Conservation (phyloP, 2,113 vertebrate species). For the Nannobrachium achirus region DNA sequence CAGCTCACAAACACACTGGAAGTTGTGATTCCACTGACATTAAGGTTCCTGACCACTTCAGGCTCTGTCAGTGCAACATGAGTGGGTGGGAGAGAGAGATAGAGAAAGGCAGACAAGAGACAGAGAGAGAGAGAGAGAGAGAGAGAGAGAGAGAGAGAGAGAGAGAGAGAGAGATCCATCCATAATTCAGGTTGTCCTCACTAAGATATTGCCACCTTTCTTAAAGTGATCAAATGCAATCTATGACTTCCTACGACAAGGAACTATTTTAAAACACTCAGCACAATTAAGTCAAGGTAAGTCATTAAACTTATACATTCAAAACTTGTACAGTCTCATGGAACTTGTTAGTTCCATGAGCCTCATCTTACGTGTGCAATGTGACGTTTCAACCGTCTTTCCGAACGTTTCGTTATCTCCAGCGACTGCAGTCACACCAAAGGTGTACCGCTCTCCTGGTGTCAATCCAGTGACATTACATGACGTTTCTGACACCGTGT, state of each 20-base stretch:
- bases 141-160: no score
- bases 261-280: background rate
- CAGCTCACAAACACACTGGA: slow-evolving; percentile 15
- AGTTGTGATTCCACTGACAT: slow-evolving; percentile 2
- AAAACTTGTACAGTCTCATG: background rate
- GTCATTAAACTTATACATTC: no score
- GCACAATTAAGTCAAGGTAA: background rate
- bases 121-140: background rate
- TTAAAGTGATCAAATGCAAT: background rate
- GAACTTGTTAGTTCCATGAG: background rate
- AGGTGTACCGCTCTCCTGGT: background rate
- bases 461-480: background rate
- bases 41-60: slow-evolving; percentile 2
- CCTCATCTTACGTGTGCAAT: background rate
- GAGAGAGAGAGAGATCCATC: no score
- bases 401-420: background rate
- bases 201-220: background rate
- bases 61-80: slow-evolving; percentile 2
- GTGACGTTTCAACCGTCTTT: no score
- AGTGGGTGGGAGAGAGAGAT: no score
- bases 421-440: background rate
- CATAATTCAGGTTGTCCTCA: no score
- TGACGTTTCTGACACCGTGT: no score
- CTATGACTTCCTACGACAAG: background rate
- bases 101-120: background rate